phyloP scores from a whole-genome alignment of 2,888 invertebrate species.

The Rosalia funebris region DNA sequence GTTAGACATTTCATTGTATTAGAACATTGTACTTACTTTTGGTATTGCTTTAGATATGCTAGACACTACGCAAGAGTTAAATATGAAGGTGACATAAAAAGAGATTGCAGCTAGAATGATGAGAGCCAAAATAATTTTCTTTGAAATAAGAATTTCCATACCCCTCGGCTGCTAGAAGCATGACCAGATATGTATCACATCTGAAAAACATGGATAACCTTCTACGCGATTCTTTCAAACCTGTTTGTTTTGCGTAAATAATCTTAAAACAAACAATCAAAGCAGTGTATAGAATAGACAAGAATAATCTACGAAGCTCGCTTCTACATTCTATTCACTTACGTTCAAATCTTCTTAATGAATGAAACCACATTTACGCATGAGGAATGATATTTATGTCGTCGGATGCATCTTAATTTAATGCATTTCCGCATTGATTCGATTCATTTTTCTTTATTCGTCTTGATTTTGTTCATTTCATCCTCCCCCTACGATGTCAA shows the following conservation, averaged over 20 bases:
- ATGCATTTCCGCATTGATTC: slow-evolving; percentile 19
- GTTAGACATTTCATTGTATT: not conserved
- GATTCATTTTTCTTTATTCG: slow-evolving; percentile 1
- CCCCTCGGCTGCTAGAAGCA: slow-evolving; percentile 27
- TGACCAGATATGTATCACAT: slow-evolving; percentile 35
- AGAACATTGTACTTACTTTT: slow-evolving; percentile 61
- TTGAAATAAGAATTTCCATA: slow-evolving; percentile 60
- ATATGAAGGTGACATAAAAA: slow-evolving; percentile 70
- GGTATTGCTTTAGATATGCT: slow-evolving; percentile 68
- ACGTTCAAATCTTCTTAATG: slow-evolving; percentile 7
- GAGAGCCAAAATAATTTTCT: slow-evolving; percentile 58
- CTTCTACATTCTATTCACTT: not conserved
- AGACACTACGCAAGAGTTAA: slow-evolving; percentile 69
- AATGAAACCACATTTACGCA: not conserved
- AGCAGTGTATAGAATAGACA: not conserved
- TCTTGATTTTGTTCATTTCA: slow-evolving; percentile 11
- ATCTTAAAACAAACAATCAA: slow-evolving; percentile 9
- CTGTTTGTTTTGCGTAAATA: slow-evolving; percentile 9
- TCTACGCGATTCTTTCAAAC: not conserved
- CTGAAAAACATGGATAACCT: slow-evolving; percentile 18
- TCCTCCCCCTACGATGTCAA: slow-evolving; percentile 3
- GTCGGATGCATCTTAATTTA: slow-evolving; percentile 4
- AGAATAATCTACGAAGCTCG: not conserved
- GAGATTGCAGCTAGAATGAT: slow-evolving; percentile 65
- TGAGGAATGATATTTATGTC: slow-evolving; percentile 5